Conservation (phyloP, 2,113 vertebrate species). For the Sylvilagus bachmani region DNA sequence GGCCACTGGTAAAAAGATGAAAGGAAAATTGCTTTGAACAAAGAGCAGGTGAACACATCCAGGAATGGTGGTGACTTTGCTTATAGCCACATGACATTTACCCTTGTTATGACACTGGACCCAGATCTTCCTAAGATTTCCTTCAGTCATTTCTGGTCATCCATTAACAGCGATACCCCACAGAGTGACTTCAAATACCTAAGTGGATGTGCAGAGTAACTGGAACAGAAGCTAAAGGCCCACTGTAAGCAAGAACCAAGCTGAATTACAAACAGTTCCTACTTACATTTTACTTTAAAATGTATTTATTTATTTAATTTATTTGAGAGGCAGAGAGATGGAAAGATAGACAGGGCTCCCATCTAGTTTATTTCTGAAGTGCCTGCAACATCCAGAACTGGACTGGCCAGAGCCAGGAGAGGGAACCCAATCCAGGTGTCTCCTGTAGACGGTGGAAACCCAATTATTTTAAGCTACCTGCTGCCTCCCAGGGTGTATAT, state of each 20-base stretch:
- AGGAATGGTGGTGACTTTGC: neutral
- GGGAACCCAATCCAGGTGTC: too few relatives aligned
- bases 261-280: neutral
- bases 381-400: too few relatives aligned
- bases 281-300: neutral
- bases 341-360: too few relatives aligned
- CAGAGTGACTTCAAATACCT: neutral
- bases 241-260: constrained; percentile 11
- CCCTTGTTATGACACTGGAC: neutral
- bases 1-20: neutral
- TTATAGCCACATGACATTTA: neutral
- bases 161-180: neutral
- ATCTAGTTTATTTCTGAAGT: too few relatives aligned
- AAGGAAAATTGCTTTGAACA: constrained; percentile 27
- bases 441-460: too few relatives aligned
- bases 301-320: too few relatives aligned
- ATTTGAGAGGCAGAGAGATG: too few relatives aligned
- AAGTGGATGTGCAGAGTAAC: neutral
- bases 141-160: neutral
- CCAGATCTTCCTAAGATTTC: neutral
- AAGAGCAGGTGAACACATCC: neutral
- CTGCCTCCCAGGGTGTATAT: too few relatives aligned
- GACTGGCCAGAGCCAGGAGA: too few relatives aligned
- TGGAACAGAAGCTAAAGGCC: neutral
- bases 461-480: too few relatives aligned